These are phyloP conservation scores for Euzophera pinguis DNA, from an alignment of 2,888 invertebrate species.

Conservation along the genomic window DNA sequence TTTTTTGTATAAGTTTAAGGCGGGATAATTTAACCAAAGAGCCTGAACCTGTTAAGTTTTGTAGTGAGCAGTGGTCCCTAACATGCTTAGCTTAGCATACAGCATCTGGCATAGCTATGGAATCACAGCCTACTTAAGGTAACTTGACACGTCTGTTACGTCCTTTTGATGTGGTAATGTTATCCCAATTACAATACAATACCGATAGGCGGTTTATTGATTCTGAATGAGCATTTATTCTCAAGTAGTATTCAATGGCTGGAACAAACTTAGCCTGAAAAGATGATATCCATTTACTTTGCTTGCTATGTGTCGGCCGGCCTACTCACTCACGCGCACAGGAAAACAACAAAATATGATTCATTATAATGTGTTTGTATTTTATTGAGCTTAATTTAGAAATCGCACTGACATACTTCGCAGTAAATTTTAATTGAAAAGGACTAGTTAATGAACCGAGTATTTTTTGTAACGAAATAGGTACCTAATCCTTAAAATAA, in stretches of 20 bases:
- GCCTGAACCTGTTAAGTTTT: too few species aligned
- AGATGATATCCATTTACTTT: constrained; percentile 49
- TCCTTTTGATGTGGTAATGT: constrained; percentile 41
- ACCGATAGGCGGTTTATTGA: constrained; percentile 77
- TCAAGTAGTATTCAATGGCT: constrained; percentile 45
- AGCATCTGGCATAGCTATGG: background rate
- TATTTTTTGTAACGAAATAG: too few species aligned
- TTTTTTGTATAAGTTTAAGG: too few species aligned
- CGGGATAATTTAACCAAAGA: too few species aligned
- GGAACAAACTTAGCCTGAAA: constrained; percentile 41
- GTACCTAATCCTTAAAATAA: too few species aligned
- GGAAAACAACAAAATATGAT: constrained; percentile 8
- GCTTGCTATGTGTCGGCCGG: background rate
- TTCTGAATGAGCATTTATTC: constrained; percentile 59
- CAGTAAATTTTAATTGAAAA: too few species aligned
- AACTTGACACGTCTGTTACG: constrained; percentile 50
- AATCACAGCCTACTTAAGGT: constrained; percentile 28
- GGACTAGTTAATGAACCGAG: too few species aligned
- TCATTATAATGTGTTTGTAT: background rate
- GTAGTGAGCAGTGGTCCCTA: background rate
- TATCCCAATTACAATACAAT: constrained; percentile 75
- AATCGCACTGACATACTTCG: background rate
- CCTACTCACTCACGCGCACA: background rate
- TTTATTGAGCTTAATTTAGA: background rate
- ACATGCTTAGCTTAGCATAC: background rate